Conservation (phyloP, 1,140 invertebrate genomes). For the Cotesia chilonis region DNA sequence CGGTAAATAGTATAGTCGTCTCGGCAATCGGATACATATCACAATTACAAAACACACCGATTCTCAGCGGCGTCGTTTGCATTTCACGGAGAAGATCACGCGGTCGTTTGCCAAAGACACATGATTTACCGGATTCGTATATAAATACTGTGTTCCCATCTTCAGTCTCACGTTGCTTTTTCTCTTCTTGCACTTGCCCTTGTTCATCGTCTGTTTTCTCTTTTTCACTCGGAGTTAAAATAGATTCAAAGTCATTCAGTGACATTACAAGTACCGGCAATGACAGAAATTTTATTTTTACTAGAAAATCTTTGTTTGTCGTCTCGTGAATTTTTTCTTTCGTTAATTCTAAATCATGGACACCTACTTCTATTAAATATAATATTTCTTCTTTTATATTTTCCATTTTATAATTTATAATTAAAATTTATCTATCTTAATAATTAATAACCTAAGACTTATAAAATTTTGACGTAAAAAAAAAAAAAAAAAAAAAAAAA, state of each 20-base stretch:
- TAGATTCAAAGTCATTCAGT: constrained; percentile 48
- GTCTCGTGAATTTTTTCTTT: constrained; percentile 52
- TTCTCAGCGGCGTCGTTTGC: constrained; percentile 46
- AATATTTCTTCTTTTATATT: constrained; percentile 50
- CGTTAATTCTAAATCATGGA: constrained; percentile 54
- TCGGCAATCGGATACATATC: constrained; percentile 61
- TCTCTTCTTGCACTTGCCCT: background rate
- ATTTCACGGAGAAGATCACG: constrained; percentile 51
- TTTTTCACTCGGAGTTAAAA: background rate
- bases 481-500: background rate
- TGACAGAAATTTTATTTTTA: constrained; percentile 59
- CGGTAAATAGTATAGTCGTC: constrained; percentile 50
- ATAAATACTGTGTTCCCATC: constrained; percentile 48
- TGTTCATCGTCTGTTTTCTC: background rate
- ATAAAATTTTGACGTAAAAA: background rate
- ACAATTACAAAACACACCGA: constrained; percentile 55
- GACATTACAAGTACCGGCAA: constrained; percentile 58
- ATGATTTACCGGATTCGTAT: constrained; percentile 48
- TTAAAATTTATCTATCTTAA: constrained; percentile 44
- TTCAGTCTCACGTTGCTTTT: constrained; percentile 20
- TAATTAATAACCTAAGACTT: background rate
- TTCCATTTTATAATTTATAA: constrained; percentile 50
- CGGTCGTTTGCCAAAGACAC: constrained; percentile 56
- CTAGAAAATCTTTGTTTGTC: constrained; percentile 44
- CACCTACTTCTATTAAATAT: constrained; percentile 54